Evolutionary conservation across 2,888 invertebrate species (phyloP).

Genomic region (Synergus itoensis): DNA sequence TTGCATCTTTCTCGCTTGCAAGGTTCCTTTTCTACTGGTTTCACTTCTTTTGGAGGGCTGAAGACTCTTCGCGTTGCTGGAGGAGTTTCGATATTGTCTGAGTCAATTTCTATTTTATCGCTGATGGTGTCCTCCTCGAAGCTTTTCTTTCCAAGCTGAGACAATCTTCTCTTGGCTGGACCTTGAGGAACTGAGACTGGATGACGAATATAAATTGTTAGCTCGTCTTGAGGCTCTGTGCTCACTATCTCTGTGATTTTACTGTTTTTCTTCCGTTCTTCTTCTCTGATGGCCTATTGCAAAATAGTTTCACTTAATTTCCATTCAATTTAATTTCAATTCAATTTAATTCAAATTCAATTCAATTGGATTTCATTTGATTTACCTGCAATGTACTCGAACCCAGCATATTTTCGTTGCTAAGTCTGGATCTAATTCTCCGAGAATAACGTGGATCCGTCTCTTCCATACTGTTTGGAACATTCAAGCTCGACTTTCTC

Average conservation of each 20-base stretch:
- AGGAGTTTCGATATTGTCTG: slow-evolving; percentile 94
- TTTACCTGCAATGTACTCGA: slow-evolving; percentile 76
- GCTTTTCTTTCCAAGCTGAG: slow-evolving; percentile 64
- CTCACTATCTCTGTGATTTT: slow-evolving; percentile 60
- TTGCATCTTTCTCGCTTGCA: slow-evolving; percentile 73
- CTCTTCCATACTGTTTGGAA: slow-evolving; percentile 83
- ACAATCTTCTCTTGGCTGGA: slow-evolving; percentile 63
- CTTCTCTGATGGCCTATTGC: slow-evolving; percentile 73
- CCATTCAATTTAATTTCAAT: not conserved
- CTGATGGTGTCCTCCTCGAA: slow-evolving; percentile 69
- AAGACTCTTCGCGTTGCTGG: slow-evolving; percentile 87
- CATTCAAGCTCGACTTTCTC: slow-evolving; percentile 85
- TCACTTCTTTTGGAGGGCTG: slow-evolving; percentile 82
- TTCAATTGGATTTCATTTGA: too few species aligned
- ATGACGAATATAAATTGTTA: slow-evolving; percentile 74
- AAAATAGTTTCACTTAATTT: slow-evolving; percentile 4
- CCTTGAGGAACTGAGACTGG: slow-evolving; percentile 58
- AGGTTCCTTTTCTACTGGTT: slow-evolving; percentile 75
- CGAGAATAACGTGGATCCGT: slow-evolving; percentile 81
- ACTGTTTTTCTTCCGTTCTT: slow-evolving; percentile 75
- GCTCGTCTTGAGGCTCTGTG: slow-evolving; percentile 67
- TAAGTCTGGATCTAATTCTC: slow-evolving; percentile 76
- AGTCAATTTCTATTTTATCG: slow-evolving; percentile 91
- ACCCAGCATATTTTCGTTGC: slow-evolving; percentile 72
- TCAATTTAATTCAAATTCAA: not conserved